Evolutionary conservation across 2,113 vertebrate genomes (phyloP), one percentile per base, ranked within the genome.

Genomic region (Nothoprocta perdicaria): DNA sequence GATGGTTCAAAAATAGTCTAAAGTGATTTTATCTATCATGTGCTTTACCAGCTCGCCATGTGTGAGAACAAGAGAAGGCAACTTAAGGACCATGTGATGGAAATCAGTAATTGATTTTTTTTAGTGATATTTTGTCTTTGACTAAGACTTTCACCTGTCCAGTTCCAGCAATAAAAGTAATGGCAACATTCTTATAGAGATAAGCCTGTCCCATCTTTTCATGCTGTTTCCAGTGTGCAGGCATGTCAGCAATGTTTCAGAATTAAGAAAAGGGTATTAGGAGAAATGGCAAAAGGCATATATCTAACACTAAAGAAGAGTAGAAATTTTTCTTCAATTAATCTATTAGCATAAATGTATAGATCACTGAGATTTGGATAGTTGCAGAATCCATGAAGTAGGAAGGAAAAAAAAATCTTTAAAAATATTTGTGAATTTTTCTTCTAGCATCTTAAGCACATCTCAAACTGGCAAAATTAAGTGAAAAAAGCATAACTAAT

Each of bases 1-100:
- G 87, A 72, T 50, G 50, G 72, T 83, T 78, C 68, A 83, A 87
- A 89, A 91, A 83, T 68, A 94, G 81, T 11, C 41, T 0, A 0
- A 87, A 61, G 45, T 63, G 53, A 50, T 94, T 95, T 93, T 87
- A 66, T 84, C 81, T 92, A 33, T 74, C 91, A 23, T 71, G 43
- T 81, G 74, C 60, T 81, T 93, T 41, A 81, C 40, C 40, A 79
- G 6, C 41, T 68, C 35, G 69, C 48, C 48, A 35, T 66, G 3
- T 61, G 71, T 0, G 1, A 93, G 48, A 80, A 53, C 73, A 93
- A 73, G 74, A 88, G 60, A 48, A 77, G 55, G 60, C 57, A 91
- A 50, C 14, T 89, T 60, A 38, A 68, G 46, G 63, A 75, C 31
- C 90, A n/a, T 3, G 1, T 31, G 71, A 38, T 68, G 8, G 22